Percentiles rank a stretch among this genome's conserved stretches.
Evolutionary conservation across 2,113 vertebrate species (phyloP).

Genomic region (Lophura nycthemera): DNA sequence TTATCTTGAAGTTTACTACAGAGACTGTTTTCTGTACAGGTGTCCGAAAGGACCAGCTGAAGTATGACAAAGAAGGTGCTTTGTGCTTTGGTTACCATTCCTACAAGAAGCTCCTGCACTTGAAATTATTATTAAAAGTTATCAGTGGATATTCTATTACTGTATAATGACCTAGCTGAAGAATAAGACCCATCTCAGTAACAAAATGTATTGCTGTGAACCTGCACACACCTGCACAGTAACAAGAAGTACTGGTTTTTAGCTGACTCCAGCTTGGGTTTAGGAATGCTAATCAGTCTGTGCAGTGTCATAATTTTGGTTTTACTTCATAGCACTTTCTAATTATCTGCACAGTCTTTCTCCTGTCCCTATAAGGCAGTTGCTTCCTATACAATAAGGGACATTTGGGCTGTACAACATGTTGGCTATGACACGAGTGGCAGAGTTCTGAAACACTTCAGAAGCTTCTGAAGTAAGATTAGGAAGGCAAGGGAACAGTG

Average conservation of each 20-base stretch:
- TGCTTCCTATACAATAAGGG: background rate
- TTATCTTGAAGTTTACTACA: background rate
- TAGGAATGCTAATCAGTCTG: conserved; percentile 43
- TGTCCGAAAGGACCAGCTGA: conserved; percentile 14
- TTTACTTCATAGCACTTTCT: conserved; percentile 71
- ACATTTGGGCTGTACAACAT: background rate
- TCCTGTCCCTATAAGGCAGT: conserved; percentile 37
- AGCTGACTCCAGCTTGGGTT: background rate
- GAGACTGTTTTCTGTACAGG: conserved; percentile 28
- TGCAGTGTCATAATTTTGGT: conserved; percentile 55
- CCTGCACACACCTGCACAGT: conserved; percentile 62
- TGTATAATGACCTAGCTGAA: conserved; percentile 44
- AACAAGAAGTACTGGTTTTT: conserved; percentile 31
- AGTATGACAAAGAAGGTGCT: conserved; percentile 38
- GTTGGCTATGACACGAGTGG: background rate
- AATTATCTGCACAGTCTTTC: conserved; percentile 68
- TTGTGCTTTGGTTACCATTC: conserved; percentile 7
- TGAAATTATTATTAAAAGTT: conserved; percentile 67
- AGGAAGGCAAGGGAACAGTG: background rate
- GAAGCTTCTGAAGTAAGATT: background rate
- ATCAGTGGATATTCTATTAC: conserved; percentile 77
- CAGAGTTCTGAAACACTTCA: background rate
- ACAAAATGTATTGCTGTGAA: conserved; percentile 43
- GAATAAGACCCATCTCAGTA: conserved; percentile 39
- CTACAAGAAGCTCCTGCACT: conserved; percentile 21